phyloP scores from a whole-genome alignment of 2,888 invertebrate species.

The Elegia similella region DNA sequence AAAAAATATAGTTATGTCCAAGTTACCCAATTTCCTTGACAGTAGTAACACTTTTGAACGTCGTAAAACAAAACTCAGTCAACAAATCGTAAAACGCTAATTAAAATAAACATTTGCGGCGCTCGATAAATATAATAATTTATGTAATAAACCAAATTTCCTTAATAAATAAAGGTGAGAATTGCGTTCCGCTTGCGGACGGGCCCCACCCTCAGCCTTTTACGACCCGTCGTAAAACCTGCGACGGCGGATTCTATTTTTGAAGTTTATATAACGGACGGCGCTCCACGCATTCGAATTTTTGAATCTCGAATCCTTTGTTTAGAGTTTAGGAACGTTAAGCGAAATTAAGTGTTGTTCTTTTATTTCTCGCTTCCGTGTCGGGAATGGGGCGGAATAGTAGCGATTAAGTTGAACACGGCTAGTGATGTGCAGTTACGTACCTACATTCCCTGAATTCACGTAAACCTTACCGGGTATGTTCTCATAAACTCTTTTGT shows the following conservation, averaged over 20 bases:
- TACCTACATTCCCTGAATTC: too few species aligned
- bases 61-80: background rate
- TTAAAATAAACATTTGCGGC: conserved; percentile 5
- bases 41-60: conserved; percentile 1
- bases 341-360: conserved; percentile 36
- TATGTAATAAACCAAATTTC: conserved; percentile 43
- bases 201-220: conserved; percentile 51
- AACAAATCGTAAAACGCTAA: background rate
- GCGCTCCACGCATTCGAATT: conserved; percentile 50
- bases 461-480: too few species aligned
- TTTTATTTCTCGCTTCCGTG: conserved; percentile 34
- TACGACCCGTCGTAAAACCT: conserved; percentile 62
- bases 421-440: too few species aligned
- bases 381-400: conserved; percentile 26
- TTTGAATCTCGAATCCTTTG: conserved; percentile 53
- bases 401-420: conserved; percentile 33
- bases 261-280: conserved; percentile 63
- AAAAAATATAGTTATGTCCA: too few species aligned
- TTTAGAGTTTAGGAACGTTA: conserved; percentile 32
- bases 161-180: conserved; percentile 59
- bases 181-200: conserved; percentile 50
- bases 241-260: conserved; percentile 65
- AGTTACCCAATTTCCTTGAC: background rate
- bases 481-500: too few species aligned
- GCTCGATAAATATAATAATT: conserved; percentile 19